Base-by-base conservation (phyloP, 2,888 invertebrate genomes). In the Pseudeuparius sepicola region DNA sequence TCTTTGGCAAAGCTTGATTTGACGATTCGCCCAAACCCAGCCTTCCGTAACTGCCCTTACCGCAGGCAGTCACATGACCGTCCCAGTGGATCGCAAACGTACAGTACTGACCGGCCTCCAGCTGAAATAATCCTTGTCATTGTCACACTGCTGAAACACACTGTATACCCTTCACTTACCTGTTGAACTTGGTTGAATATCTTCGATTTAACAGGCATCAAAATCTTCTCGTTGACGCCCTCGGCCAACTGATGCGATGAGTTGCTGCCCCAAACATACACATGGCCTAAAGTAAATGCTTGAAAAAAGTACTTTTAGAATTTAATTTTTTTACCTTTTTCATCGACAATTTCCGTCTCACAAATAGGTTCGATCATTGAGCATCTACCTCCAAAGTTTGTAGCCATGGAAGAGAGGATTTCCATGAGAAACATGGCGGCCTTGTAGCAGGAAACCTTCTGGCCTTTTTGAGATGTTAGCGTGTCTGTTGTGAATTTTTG, bases 221-320 rank as follows among this genome's bases (percentile, higher is more conserved):
- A 57, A 18, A 75, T 67, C 54, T 73, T 73, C 49, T 75, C 76
- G 45, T 68, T 67, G 25, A 59, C 66, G 5, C 71, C 73, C 50
- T 74, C 73, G 4, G 73, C 73, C 23, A 75, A 54, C 50, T 75
- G 76, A 54, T 71, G 71, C 4, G 73, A 73, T 4, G 73, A 73
- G 58, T 76, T 75, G 49, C 73, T 74, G 2, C 75, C 76, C 73
- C 75, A 76, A 12, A 74, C 70, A 53, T 66, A 75, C 9, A 72
- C 71, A 49, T 71, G 70, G n/a, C n/a, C n/a, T n/a, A n/a, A n/a
- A n/a, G n/a, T n/a, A n/a, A n/a, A n/a, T n/a, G n/a, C n/a, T n/a
- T n/a, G n/a, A n/a, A n/a, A n/a, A n/a, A n/a, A n/a, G n/a, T n/a
- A n/a, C n/a, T n/a, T n/a, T n/a, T n/a, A n/a, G n/a, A n/a, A n/a